Base-by-base conservation (phyloP, 2,797 vertebrate species). In the Microctenopoma stevenorrisi region DNA sequence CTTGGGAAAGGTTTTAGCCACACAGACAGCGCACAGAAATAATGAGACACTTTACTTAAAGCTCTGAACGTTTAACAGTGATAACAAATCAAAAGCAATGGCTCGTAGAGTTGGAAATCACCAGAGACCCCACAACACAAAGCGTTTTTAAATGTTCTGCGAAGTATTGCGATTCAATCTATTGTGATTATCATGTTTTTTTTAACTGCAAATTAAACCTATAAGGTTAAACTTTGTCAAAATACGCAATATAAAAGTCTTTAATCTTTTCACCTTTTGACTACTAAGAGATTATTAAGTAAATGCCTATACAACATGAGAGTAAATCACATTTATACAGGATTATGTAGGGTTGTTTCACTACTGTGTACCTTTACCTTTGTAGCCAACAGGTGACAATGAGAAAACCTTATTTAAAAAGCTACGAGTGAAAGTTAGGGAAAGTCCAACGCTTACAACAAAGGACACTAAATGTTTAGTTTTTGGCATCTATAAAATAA, bases 1-100 rank as follows among this genome's bases (percentile, higher is more conserved):
- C 28, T 37, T 52, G 28, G 11, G 30, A 58, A 42, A 53, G n/a
- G 7, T 13, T 28, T 63, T 44, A 56, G 47, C 25, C 11, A 3
- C 1, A 5, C 10, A 48, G 9, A 48, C 48, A 30, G 18, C 33
- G 53, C 7, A 58, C 40, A 14, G 14, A 65, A 55, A 9, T 8
- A 50, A 50, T 69, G 50, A 55, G 57, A 37, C 16, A 38, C 7
- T 14, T 62, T 12, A 47, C 16, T 51, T 18, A 61, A 46, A 44
- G 3, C 44, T 62, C 28, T 40, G 8, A 47, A 58, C 11, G n/a
- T 14, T 54, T 72, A 49, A 35, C 44, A 47, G 10, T 50, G 33
- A 33, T 44, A 59, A 50, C 57, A 2, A 49, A 14, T 66, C 7
- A 54, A 62, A 55, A 30, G 33, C 4, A 4, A 22, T 35, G 15